A percentile compares a stretch with the other conserved stretches of the same genome.
phyloP scores from a whole-genome alignment of 1,140 invertebrate species.

The Drosophila pachea region DNA sequence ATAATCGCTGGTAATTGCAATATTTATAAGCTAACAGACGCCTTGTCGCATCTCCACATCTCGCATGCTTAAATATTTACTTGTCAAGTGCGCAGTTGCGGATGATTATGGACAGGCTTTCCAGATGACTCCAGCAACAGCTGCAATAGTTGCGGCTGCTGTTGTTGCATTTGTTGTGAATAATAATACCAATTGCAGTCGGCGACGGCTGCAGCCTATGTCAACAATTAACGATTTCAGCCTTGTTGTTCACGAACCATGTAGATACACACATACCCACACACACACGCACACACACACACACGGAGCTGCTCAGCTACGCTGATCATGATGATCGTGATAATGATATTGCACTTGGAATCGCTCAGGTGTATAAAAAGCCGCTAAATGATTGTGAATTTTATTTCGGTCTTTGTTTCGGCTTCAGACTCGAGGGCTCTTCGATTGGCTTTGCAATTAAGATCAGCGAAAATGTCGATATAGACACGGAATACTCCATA shows the following conservation, averaged over 20 bases:
- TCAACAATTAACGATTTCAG: constrained; percentile 51
- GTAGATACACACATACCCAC: constrained; percentile 5
- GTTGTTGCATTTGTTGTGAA: constrained; percentile 19
- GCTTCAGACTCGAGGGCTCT: constrained; percentile 36
- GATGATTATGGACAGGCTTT: constrained; percentile 41
- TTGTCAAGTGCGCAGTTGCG: constrained; percentile 72
- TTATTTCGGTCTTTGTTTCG: constrained; percentile 20
- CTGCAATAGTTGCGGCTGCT: constrained; percentile 35
- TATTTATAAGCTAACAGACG: constrained; percentile 52
- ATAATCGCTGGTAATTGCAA: constrained; percentile 55
- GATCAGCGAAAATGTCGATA: background rate
- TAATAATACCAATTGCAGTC: constrained; percentile 47
- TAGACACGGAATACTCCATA: background rate
- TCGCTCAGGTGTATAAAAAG: constrained; percentile 59
- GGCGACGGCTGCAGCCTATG: constrained; percentile 28
- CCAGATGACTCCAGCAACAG: constrained; percentile 21
- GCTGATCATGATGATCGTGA: constrained; percentile 7
- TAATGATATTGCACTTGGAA: constrained; percentile 34
- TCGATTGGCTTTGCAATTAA: constrained; percentile 50
- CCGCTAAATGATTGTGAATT: constrained; percentile 64
- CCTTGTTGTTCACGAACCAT: constrained; percentile 60
- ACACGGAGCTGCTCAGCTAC: constrained; percentile 15
- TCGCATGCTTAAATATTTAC: constrained; percentile 29
- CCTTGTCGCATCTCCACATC: constrained; percentile 52
- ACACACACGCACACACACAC: too few species aligned